These are phyloP conservation scores for Cephus sareptanus DNA, from an alignment of 2,888 invertebrate species.

Conservation along the genomic window DNA sequence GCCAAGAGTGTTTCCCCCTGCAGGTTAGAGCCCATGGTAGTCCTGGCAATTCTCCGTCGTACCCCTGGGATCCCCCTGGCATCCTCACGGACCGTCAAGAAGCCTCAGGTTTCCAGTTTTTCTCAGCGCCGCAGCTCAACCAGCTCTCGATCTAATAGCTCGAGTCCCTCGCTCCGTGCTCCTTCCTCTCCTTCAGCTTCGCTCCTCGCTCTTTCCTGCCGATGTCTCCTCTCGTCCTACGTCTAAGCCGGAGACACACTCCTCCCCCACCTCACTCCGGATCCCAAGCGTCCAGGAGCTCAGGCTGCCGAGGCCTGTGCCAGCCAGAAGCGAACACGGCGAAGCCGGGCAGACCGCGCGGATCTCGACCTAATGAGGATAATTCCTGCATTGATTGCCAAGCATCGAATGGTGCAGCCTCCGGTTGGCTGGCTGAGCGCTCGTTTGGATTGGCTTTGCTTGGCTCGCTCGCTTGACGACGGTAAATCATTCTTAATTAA, in stretches of 20 bases:
- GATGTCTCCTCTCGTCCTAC: constrained; percentile 24
- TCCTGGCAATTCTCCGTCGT: constrained; percentile 16
- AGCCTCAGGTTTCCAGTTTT: constrained; percentile 60
- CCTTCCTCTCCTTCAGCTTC: constrained; percentile 24
- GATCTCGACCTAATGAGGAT: constrained; percentile 64
- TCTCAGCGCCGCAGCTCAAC: constrained; percentile 49
- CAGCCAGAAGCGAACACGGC: constrained; percentile 31
- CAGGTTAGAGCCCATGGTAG: constrained; percentile 19
- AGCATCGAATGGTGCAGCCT: constrained; percentile 48
- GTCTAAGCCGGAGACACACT: constrained; percentile 8
- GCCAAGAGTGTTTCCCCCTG: constrained; percentile 24
- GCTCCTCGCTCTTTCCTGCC: constrained; percentile 28
- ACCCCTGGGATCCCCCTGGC: constrained; percentile 35
- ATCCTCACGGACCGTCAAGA: constrained; percentile 49
- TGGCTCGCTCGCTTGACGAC: constrained; percentile 34
- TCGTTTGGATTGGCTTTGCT: constrained; percentile 27
- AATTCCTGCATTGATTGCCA: constrained; percentile 64
- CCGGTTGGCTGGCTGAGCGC: constrained; percentile 30
- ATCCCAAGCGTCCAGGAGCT: not conserved
- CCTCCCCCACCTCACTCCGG: constrained; percentile 6
- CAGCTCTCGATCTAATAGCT: constrained; percentile 60
- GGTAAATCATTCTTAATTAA: constrained; percentile 65
- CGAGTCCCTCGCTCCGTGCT: constrained; percentile 15
- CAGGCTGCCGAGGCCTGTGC: not conserved
- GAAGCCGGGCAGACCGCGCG: constrained; percentile 39